A percentile compares a stretch with the other conserved stretches of the same genome.
Evolutionary conservation across 2,888 invertebrate species (phyloP).

Genomic region (Volucella inflata): DNA sequence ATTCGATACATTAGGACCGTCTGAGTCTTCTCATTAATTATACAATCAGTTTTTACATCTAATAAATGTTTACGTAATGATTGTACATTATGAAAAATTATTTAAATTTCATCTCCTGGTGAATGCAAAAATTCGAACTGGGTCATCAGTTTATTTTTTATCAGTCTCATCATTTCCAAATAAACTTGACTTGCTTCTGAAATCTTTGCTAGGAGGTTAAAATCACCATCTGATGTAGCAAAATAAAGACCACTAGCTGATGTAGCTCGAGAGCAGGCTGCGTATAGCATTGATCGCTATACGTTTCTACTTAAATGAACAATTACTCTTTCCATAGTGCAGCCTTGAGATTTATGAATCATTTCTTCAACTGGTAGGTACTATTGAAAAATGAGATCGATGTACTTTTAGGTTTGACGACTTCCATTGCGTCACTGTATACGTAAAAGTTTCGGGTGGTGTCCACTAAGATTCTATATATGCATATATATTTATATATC

Average conservation of each 20-base stretch:
- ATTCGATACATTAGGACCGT: background rate
- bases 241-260: background rate
- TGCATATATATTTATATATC: background rate
- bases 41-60: background rate
- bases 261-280: background rate
- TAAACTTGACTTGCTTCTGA: no score
- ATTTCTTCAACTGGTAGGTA: background rate
- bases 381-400: background rate
- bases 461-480: background rate
- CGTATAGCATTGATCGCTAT: background rate
- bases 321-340: background rate
- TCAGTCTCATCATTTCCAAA: no score
- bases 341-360: conserved; percentile 6
- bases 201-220: background rate
- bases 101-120: background rate
- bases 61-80: background rate
- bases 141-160: no score
- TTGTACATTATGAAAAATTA: conserved; percentile 7
- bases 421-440: background rate
- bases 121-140: no score
- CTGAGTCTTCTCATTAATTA: background rate
- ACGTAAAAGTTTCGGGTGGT: background rate
- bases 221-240: background rate
- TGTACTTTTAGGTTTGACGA: background rate
- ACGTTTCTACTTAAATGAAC: background rate